Evolutionary conservation across 2,888 invertebrate genomes (phyloP).

Genomic region (Eupithecia dodoneata): DNA sequence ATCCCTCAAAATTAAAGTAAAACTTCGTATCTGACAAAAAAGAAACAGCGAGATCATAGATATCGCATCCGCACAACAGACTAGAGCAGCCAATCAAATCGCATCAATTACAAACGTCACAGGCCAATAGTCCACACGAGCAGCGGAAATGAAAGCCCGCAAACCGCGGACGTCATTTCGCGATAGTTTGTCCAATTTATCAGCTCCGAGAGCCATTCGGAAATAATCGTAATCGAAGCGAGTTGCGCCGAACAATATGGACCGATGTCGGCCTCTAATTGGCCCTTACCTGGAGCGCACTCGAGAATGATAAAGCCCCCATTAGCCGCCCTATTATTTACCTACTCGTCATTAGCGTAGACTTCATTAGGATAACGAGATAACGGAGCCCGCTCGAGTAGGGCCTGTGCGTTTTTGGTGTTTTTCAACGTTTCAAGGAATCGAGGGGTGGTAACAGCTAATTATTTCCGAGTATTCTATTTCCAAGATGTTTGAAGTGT

Average conservation of each 20-base stretch:
- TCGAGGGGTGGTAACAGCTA: constrained; percentile 62
- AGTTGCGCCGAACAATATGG: constrained; percentile 82
- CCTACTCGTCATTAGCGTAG: constrained; percentile 85
- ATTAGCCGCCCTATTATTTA: constrained; percentile 85
- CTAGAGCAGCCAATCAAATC: constrained; percentile 14
- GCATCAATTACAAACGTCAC: constrained; percentile 24
- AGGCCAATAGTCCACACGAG: constrained; percentile 55
- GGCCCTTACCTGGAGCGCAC: constrained; percentile 84
- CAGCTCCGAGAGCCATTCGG: constrained; percentile 79
- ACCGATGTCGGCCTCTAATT: constrained; percentile 83
- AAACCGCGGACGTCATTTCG: constrained; percentile 78
- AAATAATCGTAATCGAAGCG: constrained; percentile 83
- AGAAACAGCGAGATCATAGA: neutral
- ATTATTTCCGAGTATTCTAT: constrained; percentile 67
- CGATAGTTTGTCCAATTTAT: constrained; percentile 84
- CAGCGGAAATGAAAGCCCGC: constrained; percentile 75
- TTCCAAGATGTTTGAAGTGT: constrained; percentile 37
- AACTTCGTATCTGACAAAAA: neutral
- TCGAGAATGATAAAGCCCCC: constrained; percentile 85
- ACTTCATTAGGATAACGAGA: constrained; percentile 85
- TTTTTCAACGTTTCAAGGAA: constrained; percentile 71
- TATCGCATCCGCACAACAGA: constrained; percentile 1
- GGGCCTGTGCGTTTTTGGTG: constrained; percentile 72
- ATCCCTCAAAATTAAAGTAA: neutral
- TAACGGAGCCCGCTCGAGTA: constrained; percentile 78